Base-by-base conservation (phyloP, 2,113 vertebrate genomes). In the Podiceps cristatus region DNA sequence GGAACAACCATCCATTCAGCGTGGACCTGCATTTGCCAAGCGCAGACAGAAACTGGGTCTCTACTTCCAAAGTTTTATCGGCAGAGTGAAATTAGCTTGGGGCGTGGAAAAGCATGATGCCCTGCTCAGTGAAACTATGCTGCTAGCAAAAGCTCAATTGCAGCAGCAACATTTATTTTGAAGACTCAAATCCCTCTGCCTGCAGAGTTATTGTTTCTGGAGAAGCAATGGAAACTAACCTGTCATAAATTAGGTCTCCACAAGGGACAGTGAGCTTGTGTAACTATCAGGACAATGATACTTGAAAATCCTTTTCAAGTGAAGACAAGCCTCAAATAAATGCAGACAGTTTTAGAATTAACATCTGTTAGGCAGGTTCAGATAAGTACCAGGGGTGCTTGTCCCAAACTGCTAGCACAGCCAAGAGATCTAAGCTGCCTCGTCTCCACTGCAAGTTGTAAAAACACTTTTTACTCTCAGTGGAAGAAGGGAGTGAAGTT, bases 301-400 rank as follows among this genome's bases (percentile, higher is more conserved):
- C 45, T 13, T 74, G 42, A 75, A 95, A 95, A 86, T 75, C 52
- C 40, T 85, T 56, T 78, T 59, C 80, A 91, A 55, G 63, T 71
- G 52, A 91, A 89, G 76, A 74, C 56, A 94, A 92, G 76, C 44
- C 82, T 35, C 76, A 78, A 72, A 83, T 28, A 80, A 78, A 87
- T 49, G 49, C 68, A 66, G 58, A 22, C 5, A 63, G 35, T 60
- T 92, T 68, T 15, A 89, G 40, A 84, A 89, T 72, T 52, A 91
- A 44, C 13, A 53, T 50, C 19, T 11, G 25, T 62, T 88, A 74
- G 52, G 50, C 79, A 90, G 56, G 56, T 52, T 68, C 22, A 56
- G 79, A 20, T 84, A 92, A 96, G 52, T 13, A 86, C 15, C n/a
- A n/a, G 35, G 33, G 15, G 9, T 37, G 37, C 73, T 66, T 88